Evolutionary conservation across 2,113 vertebrate species (phyloP).

Genomic region (Melierax canorus): DNA sequence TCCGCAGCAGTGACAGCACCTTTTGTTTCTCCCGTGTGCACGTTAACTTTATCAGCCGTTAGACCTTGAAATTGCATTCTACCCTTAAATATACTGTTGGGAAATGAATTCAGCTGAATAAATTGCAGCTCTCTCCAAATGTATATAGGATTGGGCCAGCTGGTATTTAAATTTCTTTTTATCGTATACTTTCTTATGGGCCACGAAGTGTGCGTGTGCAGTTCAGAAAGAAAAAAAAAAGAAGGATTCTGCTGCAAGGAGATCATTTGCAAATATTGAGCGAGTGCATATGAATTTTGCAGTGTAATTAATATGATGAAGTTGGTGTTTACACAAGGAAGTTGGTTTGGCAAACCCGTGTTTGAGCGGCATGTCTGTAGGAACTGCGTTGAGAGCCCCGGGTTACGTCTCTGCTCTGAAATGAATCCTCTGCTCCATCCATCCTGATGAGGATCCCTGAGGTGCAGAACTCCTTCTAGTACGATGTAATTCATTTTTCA

Average conservation of each 20-base stretch:
- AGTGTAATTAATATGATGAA: conserved; percentile 35
- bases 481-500: background rate
- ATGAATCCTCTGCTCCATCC: background rate
- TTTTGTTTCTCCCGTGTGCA: background rate
- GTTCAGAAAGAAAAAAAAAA: background rate
- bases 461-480: background rate
- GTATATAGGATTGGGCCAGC: background rate
- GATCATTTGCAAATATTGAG: conserved; percentile 31
- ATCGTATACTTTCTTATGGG: background rate
- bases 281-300: conserved; percentile 33
- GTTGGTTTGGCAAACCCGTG: background rate
- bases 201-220: background rate
- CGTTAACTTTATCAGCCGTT: background rate
- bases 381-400: background rate
- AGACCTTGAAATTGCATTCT: conserved; percentile 60
- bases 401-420: background rate
- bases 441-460: background rate
- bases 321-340: conserved; percentile 39
- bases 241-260: background rate
- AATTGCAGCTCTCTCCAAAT: background rate
- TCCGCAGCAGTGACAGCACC: background rate
- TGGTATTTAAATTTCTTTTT: conserved; percentile 37
- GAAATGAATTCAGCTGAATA: conserved; percentile 57
- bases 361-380: background rate
- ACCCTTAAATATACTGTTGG: conserved; percentile 33